phyloP scores from a whole-genome alignment of 2,797 vertebrate genomes.

The Phalanger gymnotis region DNA sequence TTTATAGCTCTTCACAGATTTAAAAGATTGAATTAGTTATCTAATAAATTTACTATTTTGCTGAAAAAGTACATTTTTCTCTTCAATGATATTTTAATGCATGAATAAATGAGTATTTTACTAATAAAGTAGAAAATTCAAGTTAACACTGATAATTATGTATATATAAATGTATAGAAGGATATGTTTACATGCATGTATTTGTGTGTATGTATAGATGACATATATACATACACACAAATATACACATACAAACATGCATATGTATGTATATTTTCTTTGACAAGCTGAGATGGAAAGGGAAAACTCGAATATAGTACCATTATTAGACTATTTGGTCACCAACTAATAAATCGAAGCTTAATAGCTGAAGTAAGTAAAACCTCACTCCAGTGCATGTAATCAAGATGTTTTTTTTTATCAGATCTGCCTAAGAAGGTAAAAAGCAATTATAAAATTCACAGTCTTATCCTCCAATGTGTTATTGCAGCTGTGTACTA shows the following conservation, averaged over 20 bases:
- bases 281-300: not conserved
- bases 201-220: not conserved
- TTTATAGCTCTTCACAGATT: not conserved
- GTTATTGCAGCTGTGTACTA: conserved; percentile 50
- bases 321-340: conserved; percentile 49
- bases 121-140: not conserved
- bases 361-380: conserved; percentile 59
- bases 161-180: not conserved
- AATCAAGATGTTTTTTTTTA: conserved; percentile 68
- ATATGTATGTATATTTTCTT: not conserved
- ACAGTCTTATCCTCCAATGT: not conserved
- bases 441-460: conserved; percentile 72
- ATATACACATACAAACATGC: not conserved
- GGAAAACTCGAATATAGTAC: not conserved
- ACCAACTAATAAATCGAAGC: conserved; percentile 65
- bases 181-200: accelerated
- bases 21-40: not conserved
- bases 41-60: not conserved
- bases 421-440: conserved; percentile 53
- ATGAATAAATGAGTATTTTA: not conserved
- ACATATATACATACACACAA: not conserved
- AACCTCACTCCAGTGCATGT: conserved; percentile 47
- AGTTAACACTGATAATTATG: not conserved
- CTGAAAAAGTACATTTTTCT: not conserved
- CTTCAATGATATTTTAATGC: conserved; percentile 17